Evolutionary conservation across 2,797 vertebrate species (phyloP), one percentile per base, ranked within the genome.

Genomic region (Poecilia velifera): DNA sequence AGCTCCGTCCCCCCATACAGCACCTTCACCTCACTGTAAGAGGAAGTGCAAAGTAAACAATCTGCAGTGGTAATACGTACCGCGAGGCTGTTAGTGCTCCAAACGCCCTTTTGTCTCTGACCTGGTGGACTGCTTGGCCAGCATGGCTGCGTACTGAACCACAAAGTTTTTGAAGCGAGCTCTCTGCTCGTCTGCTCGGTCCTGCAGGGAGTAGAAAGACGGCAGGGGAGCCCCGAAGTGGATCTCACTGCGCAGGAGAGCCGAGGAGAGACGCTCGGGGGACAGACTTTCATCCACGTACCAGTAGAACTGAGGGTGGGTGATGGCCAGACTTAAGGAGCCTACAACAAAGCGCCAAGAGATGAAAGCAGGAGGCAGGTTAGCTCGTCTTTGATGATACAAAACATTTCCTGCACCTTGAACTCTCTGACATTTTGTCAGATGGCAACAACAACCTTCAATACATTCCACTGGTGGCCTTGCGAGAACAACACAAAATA

Each of bases 271-370:
- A 84, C 95, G 97, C 90, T 97, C 97, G 0, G 96, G 97, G 0
- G 97, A 97, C 62, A 99, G 94, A 1, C 94, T 96, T 92, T 99
- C 98, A 0, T 99, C 98, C 93, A 99, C 98, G 0, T 98, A 99
- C 98, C 98, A 99, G 95, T 99, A 99, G 95, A 99, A 99, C 90
- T 99, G 98, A 0, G 98, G 98, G 91, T 99, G 98, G 53, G 98
- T 99, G 96, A 99, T 99, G 85, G 98, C 98, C 94, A 99, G 92
- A 82, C 97, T 97, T 80, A 99, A 90, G 76, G 98, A 97, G 79
- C 98, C 98, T 99, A n/a, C 36, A 64, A 71, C 86, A 49, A 64
- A 82, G 78, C 39, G 72, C 1, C 41, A 1, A 68, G 45, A 74
- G 10, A 3, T 71, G 6, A 81, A 82, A 82, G 75, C 79, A 79